Evolutionary conservation across 1,140 invertebrate species (phyloP).

Genomic region (Drosophila orena): DNA sequence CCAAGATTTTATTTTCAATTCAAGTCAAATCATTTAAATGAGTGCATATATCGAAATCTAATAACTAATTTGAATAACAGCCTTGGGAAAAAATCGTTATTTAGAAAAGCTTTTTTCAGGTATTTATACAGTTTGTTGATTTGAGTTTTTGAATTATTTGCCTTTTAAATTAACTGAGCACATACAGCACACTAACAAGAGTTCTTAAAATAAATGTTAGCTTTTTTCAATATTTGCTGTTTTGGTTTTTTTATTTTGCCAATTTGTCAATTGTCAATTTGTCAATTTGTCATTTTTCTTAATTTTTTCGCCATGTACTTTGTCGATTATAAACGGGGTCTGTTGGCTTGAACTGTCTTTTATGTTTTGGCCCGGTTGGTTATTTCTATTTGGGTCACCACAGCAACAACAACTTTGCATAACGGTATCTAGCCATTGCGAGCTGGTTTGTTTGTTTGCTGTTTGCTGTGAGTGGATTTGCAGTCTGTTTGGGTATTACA

Average conservation of each 20-base stretch:
- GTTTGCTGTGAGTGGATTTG: conserved; percentile 20
- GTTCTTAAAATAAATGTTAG: not conserved
- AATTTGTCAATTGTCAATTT: conserved; percentile 15
- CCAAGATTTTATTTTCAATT: not conserved
- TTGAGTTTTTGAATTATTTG: too few relatives aligned
- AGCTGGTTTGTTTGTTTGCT: conserved; percentile 37
- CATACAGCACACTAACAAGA: not conserved
- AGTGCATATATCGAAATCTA: too few relatives aligned
- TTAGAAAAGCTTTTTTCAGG: too few relatives aligned
- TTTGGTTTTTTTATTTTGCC: not conserved
- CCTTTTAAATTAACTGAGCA: too few relatives aligned
- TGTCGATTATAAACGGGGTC: conserved; percentile 60
- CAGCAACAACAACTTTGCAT: conserved; percentile 68
- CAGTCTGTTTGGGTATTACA: conserved; percentile 20
- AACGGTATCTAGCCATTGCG: conserved; percentile 56
- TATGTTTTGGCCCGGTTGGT: conserved; percentile 49
- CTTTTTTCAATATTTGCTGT: not conserved
- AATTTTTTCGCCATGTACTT: conserved; percentile 20
- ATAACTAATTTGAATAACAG: not conserved
- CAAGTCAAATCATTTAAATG: not conserved
- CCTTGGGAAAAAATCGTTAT: too few relatives aligned
- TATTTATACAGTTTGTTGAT: too few relatives aligned
- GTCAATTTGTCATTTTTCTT: not conserved
- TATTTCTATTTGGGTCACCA: conserved; percentile 70
- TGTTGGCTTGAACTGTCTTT: conserved; percentile 41